A percentile compares a stretch with the other conserved stretches of the same genome.
Evolutionary conservation across 2,113 vertebrate genomes (phyloP).

Genomic region (Pavo muticus): DNA sequence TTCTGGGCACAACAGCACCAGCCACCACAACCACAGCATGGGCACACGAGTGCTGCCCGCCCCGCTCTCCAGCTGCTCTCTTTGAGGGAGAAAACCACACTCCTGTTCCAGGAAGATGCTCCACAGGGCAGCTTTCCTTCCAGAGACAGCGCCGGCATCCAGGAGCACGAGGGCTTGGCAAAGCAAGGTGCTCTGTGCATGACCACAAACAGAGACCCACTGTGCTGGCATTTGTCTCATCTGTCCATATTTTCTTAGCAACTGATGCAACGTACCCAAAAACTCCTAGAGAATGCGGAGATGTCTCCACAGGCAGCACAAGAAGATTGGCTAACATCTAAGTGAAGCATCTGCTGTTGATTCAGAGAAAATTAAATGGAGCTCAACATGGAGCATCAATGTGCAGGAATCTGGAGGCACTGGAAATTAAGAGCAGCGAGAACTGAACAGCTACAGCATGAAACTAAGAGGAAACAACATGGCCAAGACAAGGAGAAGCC

Average conservation of each 20-base stretch:
- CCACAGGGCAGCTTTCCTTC: neutral
- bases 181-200: neutral
- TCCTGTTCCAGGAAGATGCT: neutral
- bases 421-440: neutral
- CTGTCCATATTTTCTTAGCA: neutral
- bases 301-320: neutral
- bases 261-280: neutral
- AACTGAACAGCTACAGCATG: neutral
- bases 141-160: neutral
- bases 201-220: neutral
- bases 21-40: neutral
- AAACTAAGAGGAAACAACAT: neutral
- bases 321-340: neutral
- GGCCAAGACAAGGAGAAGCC: neutral
- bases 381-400: constrained; percentile 6
- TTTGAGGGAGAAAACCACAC: neutral
- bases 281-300: neutral
- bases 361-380: constrained; percentile 37
- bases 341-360: neutral
- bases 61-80: neutral
- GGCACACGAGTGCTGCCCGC: rapidly evolving
- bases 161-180: rapidly evolving
- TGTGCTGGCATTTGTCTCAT: neutral
- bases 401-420: constrained; percentile 5
- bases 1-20: neutral